A percentile compares a stretch with the other conserved stretches of the same genome.
phyloP scores from a whole-genome alignment of 2,797 vertebrate species.

The Chrysocyon brachyurus region DNA sequence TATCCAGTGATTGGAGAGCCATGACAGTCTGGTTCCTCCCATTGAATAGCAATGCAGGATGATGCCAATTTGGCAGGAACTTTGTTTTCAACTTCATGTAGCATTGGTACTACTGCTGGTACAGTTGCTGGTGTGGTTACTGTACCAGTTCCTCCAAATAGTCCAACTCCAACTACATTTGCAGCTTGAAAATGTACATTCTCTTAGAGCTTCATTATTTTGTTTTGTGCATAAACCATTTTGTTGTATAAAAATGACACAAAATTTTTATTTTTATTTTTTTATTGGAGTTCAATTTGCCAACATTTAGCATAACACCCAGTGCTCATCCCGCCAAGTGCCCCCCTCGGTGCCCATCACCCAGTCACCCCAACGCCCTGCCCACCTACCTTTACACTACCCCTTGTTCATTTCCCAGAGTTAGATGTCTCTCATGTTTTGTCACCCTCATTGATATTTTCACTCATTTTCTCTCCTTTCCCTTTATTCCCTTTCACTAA shows the following conservation, averaged over 20 bases:
- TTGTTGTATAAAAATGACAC: not conserved
- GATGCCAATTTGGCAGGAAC: constrained; percentile 83
- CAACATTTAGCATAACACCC: no score
- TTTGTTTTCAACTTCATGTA: constrained; percentile 88
- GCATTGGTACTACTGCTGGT: constrained; percentile 88
- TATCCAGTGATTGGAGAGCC: constrained; percentile 91
- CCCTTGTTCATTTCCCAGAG: no score
- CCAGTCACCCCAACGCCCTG: no score
- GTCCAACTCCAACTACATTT: constrained; percentile 88
- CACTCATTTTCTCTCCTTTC: no score
- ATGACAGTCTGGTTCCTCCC: constrained; percentile 91
- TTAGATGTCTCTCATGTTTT: no score
- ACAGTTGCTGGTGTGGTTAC: constrained; percentile 88
- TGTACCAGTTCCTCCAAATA: constrained; percentile 87
- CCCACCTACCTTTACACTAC: no score
- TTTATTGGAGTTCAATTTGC: no score
- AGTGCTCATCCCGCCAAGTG: no score
- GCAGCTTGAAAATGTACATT: constrained; percentile 86
- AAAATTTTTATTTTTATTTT: not conserved
- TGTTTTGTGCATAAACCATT: not conserved
- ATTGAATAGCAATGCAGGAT: constrained; percentile 90
- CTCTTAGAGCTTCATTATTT: not conserved
- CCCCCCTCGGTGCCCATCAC: no score
- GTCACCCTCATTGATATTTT: no score
- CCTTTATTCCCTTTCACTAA: no score